These are phyloP conservation scores for Ashinkailepas kermadecensis DNA, from an alignment of 2,888 invertebrate species.

Conservation along the genomic window DNA sequence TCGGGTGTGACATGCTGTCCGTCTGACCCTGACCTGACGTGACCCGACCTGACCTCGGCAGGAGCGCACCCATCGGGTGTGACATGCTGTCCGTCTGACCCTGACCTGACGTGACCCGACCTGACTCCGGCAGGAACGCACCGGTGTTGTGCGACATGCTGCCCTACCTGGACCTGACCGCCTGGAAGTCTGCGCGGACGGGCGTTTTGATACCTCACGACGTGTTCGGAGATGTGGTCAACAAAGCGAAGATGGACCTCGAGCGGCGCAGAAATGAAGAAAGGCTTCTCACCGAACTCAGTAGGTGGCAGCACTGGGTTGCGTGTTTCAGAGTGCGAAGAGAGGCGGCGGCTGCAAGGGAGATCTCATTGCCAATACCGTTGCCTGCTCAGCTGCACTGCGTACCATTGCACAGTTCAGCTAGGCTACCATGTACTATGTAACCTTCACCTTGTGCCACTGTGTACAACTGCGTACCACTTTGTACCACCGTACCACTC, in stretches of 20 bases:
- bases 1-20: too few species aligned
- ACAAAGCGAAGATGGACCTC: constrained; percentile 32
- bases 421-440: background rate
- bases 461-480: too few species aligned
- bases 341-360: too few species aligned
- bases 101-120: background rate
- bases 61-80: too few species aligned
- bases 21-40: background rate
- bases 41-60: background rate
- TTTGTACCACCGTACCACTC: too few species aligned
- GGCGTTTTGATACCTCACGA: constrained; percentile 32
- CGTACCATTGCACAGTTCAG: background rate
- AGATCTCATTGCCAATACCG: too few species aligned
- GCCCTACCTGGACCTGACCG: constrained; percentile 55
- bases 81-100: too few species aligned
- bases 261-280: constrained; percentile 32
- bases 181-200: constrained; percentile 56
- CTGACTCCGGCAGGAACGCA: constrained; percentile 52
- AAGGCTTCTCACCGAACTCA: constrained; percentile 29
- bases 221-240: constrained; percentile 31
- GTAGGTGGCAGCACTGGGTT: background rate
- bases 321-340: too few species aligned
- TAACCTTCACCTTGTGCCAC: background rate
- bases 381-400: too few species aligned
- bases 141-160: constrained; percentile 67